phyloP scores from a whole-genome alignment of 2,888 invertebrate genomes.

The Augochlorella aurata region DNA sequence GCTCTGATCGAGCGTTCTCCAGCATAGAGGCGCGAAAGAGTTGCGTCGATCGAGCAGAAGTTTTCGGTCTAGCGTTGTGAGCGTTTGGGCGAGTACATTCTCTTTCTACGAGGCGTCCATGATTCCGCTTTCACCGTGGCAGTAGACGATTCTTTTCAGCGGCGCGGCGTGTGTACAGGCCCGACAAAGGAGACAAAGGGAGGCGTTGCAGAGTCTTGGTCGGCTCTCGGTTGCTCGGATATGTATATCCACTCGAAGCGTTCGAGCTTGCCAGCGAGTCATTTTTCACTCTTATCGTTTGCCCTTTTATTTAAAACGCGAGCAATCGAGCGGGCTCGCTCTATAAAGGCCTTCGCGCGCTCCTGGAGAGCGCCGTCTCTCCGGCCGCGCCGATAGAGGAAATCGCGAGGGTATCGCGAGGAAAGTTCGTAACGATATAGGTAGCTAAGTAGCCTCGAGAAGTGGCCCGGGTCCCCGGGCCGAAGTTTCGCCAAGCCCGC shows the following conservation, averaged over 20 bases:
- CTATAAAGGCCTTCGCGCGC: constrained; percentile 10
- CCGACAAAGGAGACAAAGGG: constrained; percentile 59
- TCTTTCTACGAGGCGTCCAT: constrained; percentile 35
- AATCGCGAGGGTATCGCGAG: constrained; percentile 64
- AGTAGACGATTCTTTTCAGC: constrained; percentile 35
- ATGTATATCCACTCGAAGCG: constrained; percentile 53
- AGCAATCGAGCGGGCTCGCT: constrained; percentile 40
- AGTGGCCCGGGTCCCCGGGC: constrained; percentile 35
- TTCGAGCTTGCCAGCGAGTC: constrained; percentile 57
- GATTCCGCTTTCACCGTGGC: constrained; percentile 54
- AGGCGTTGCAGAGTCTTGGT: constrained; percentile 34
- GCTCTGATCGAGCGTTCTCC: no score
- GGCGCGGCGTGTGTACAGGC: constrained; percentile 5
- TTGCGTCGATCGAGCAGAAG: background rate
- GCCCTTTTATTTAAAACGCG: constrained; percentile 65
- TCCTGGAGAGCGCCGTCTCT: background rate
- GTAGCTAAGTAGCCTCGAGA: constrained; percentile 54
- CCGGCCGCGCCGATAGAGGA: constrained; percentile 57
- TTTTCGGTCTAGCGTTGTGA: background rate
- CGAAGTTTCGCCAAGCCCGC: constrained; percentile 65
- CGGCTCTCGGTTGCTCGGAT: constrained; percentile 39
- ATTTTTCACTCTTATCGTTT: constrained; percentile 69
- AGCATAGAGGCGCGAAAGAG: no score
- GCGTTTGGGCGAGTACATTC: background rate
- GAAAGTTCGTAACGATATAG: constrained; percentile 67